These are phyloP conservation scores for Leucophenga varia DNA, from an alignment of 1,140 invertebrate genomes.

Conservation along the genomic window DNA sequence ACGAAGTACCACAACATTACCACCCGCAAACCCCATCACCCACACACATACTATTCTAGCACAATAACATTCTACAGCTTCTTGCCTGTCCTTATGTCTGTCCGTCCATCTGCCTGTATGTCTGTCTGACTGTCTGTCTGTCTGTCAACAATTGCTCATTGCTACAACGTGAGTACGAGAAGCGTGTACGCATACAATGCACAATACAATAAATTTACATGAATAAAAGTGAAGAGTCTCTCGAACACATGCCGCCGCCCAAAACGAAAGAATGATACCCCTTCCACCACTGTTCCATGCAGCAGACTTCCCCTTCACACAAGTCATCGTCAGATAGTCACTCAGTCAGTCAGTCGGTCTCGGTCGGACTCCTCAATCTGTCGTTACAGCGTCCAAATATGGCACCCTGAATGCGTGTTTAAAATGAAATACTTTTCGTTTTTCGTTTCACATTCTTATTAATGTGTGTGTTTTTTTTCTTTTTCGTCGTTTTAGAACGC, in stretches of 20 bases:
- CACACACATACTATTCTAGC: constrained; percentile 2
- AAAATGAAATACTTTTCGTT: constrained; percentile 41
- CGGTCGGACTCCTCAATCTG: constrained; percentile 25
- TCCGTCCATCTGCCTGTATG: background rate
- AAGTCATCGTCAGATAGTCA: constrained; percentile 5
- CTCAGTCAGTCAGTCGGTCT: background rate
- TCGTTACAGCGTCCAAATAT: constrained; percentile 27
- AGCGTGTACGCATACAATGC: no score
- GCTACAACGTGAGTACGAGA: constrained; percentile 42
- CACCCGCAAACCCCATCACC: constrained; percentile 6
- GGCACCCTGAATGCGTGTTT: constrained; percentile 41
- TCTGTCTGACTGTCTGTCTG: constrained; percentile 26
- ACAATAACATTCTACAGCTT: constrained; percentile 30
- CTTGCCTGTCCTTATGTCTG: constrained; percentile 13
- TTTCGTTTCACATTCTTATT: constrained; percentile 2
- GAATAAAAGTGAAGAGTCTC: constrained; percentile 54
- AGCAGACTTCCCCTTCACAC: constrained; percentile 3
- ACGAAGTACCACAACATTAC: no score
- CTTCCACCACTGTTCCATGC: background rate
- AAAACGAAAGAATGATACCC: constrained; percentile 25
- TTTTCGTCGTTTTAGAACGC: constrained; percentile 27
- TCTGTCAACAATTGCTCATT: constrained; percentile 53
- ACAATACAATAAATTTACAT: constrained; percentile 55
- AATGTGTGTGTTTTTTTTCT: constrained; percentile 12
- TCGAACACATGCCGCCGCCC: constrained; percentile 52